Percentiles rank a stretch among this genome's conserved stretches.
Evolutionary conservation across 2,113 vertebrate genomes (phyloP).

Genomic region (Rafetus swinhoei): DNA sequence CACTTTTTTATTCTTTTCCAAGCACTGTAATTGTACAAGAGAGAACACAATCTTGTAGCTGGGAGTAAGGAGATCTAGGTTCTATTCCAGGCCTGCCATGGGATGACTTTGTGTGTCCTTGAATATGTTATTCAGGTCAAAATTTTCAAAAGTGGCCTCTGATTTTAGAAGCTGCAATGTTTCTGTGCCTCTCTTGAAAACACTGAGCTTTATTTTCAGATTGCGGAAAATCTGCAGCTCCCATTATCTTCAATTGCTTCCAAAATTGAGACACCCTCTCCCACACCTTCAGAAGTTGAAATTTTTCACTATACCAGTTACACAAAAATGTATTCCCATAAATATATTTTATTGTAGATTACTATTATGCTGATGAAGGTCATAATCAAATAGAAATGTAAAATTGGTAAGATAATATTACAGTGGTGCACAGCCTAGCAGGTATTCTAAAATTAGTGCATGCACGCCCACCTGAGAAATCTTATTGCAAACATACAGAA

Average conservation of each 20-base stretch:
- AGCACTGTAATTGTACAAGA: not conserved
- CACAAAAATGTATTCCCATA: not conserved
- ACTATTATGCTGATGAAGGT: not conserved
- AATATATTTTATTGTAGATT: not conserved
- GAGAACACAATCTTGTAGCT: constrained; percentile 5
- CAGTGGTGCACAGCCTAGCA: not conserved
- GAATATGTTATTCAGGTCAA: not conserved
- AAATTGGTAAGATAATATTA: not conserved
- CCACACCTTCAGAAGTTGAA: not conserved
- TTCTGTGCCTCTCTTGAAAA: not conserved
- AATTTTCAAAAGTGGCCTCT: not conserved
- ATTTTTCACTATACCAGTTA: not conserved
- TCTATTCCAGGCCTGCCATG: not conserved
- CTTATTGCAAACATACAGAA: constrained; percentile 9
- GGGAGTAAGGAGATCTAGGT: not conserved
- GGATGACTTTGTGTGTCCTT: not conserved
- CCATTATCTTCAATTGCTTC: not conserved
- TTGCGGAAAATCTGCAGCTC: constrained; percentile 5
- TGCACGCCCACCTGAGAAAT: not conserved
- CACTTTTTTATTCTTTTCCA: constrained; percentile 21
- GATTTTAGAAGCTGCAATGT: not conserved
- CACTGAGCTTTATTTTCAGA: not conserved
- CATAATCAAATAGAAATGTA: constrained; percentile 7
- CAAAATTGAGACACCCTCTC: not conserved
- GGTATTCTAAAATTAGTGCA: constrained; percentile 30